These are phyloP conservation scores for Camelus dromedarius DNA, from an alignment of 2,113 vertebrate genomes.

Conservation along the genomic window DNA sequence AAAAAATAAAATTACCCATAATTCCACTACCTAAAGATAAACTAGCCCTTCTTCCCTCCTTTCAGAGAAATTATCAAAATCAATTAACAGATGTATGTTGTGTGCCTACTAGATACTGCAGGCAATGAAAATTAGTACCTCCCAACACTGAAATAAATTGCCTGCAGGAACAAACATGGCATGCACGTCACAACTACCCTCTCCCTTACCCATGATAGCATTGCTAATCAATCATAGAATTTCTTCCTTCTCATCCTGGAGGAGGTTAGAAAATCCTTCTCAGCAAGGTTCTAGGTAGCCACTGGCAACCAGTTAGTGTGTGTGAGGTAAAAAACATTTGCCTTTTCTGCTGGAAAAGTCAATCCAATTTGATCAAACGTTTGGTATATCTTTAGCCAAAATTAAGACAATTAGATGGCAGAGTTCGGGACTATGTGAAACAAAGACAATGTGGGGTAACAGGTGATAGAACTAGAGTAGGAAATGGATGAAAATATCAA, in stretches of 20 bases:
- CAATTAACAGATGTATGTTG: not conserved
- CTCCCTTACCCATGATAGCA: not conserved
- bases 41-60: not conserved
- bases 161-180: not conserved
- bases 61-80: slow-evolving; percentile 18
- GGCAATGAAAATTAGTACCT: slow-evolving; percentile 29
- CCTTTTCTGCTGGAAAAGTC: slow-evolving; percentile 38
- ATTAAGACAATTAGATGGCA: slow-evolving; percentile 39
- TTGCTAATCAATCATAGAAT: slow-evolving; percentile 45
- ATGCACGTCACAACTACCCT: not conserved
- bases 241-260: not conserved
- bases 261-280: slow-evolving; percentile 28
- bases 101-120: not conserved
- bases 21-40: not conserved
- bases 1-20: slow-evolving; percentile 20
- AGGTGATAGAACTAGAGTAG: not conserved
- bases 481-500: not conserved
- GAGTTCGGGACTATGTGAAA: not conserved
- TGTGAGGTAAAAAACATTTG: slow-evolving; percentile 47
- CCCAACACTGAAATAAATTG: not conserved
- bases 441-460: not conserved
- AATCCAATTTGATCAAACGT: not conserved
- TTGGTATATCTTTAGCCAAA: slow-evolving; percentile 12
- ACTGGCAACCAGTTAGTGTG: not conserved
- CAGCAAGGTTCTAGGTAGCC: not conserved